Percentiles rank a stretch among this genome's conserved stretches.
Conservation (phyloP, 2,113 vertebrate genomes). For the Corydoras sp. region DNA sequence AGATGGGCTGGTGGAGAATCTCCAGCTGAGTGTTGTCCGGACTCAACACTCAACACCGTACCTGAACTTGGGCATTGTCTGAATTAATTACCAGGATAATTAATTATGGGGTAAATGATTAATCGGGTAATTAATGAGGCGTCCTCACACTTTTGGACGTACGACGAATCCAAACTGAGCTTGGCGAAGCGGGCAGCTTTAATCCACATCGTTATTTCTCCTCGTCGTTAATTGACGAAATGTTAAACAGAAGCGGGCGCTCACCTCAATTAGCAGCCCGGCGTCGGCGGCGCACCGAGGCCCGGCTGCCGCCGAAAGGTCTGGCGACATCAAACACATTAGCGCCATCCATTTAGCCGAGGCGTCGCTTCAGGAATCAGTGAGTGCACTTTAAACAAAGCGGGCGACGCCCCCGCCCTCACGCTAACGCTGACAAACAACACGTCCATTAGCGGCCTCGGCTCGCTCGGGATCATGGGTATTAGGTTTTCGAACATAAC, state of each 20-base stretch:
- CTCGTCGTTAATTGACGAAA: slow-evolving; percentile 28
- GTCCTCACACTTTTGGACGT: neutral
- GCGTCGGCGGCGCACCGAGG: slow-evolving; percentile 33
- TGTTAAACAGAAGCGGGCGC: slow-evolving; percentile 46
- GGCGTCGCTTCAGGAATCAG: neutral
- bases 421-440: neutral
- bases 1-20: no score
- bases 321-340: slow-evolving; percentile 26
- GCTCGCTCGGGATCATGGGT: no score
- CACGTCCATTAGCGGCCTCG: neutral
- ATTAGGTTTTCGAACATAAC: no score
- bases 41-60: no score
- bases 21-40: no score
- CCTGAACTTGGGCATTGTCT: no score
- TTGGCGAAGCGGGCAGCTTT: neutral
- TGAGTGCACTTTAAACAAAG: slow-evolving; percentile 23
- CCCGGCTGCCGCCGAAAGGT: slow-evolving; percentile 39
- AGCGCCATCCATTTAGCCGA: slow-evolving; percentile 23
- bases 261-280: slow-evolving; percentile 48
- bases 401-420: neutral
- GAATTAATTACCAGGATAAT: no score
- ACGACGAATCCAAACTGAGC: slow-evolving; percentile 5
- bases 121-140: neutral
- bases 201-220: slow-evolving; percentile 36
- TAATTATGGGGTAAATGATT: no score